A percentile compares a stretch with the other conserved stretches of the same genome.
These are phyloP conservation scores for Lathronympha strigana DNA, from an alignment of 2,888 invertebrate genomes.

Conservation along the genomic window DNA sequence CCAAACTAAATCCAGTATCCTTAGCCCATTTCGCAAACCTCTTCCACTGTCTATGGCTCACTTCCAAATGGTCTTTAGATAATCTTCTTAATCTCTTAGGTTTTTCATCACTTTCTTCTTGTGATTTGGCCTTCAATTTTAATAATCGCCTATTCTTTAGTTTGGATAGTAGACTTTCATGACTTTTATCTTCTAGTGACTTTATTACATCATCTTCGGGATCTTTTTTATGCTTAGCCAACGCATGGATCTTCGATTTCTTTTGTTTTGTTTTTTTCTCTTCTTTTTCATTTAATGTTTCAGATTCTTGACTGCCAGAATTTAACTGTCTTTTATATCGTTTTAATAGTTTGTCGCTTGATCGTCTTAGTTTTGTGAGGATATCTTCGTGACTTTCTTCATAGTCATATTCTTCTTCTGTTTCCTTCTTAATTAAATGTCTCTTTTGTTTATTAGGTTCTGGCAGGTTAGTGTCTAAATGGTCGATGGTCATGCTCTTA, in stretches of 20 bases:
- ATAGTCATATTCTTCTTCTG: constrained; percentile 8
- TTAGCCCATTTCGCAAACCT: constrained; percentile 79
- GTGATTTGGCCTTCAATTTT: background rate
- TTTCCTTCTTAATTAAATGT: background rate
- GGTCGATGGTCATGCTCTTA: constrained; percentile 63
- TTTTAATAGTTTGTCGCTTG: constrained; percentile 12
- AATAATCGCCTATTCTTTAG: background rate
- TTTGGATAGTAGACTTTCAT: constrained; percentile 23
- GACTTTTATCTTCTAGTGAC: constrained; percentile 3
- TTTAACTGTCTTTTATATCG: constrained; percentile 21
- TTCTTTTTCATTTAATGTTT: background rate
- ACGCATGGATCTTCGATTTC: constrained; percentile 13
- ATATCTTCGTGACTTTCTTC: constrained; percentile 20
- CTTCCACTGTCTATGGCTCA: constrained; percentile 64
- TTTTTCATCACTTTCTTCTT: constrained; percentile 3
- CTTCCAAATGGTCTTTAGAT: constrained; percentile 48
- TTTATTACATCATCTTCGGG: background rate
- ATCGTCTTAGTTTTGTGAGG: constrained; percentile 25
- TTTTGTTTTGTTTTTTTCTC: background rate
- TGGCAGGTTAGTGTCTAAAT: constrained; percentile 43
- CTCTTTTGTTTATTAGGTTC: constrained; percentile 39
- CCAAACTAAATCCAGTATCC: constrained; percentile 85
- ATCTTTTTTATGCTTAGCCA: background rate
- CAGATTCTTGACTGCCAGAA: constrained; percentile 1
- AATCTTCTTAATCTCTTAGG: constrained; percentile 33